Evolutionary conservation across 2,797 vertebrate species (phyloP).

Genomic region (Spizella passerina): DNA sequence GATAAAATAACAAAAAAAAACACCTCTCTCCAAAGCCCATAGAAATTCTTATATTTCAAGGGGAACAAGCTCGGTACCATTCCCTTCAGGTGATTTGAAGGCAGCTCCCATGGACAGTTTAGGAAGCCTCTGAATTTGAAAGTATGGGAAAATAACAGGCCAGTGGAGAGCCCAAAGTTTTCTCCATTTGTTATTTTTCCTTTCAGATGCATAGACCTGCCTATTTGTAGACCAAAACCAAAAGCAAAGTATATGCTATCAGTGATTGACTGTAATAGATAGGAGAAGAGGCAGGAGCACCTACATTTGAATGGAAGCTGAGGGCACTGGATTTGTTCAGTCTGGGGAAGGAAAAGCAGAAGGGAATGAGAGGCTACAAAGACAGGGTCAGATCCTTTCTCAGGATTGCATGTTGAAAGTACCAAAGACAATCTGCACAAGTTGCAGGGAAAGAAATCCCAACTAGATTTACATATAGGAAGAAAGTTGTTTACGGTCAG

Average conservation of each 20-base stretch:
- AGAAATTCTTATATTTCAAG: background rate
- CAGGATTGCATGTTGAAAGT: background rate
- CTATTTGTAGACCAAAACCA: background rate
- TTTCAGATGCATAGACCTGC: background rate
- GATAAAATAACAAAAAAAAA: background rate
- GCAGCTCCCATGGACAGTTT: background rate
- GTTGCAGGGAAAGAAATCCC: background rate
- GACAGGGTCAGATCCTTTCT: background rate
- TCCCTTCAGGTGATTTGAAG: background rate
- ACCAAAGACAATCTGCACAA: background rate
- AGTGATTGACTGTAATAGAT: background rate
- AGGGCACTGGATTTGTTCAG: background rate
- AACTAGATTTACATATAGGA: background rate
- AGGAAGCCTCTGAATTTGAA: background rate
- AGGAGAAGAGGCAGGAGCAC: background rate
- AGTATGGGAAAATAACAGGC: background rate
- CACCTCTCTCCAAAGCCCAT: background rate
- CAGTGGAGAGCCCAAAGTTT: background rate
- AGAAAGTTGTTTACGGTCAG: background rate
- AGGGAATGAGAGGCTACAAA: background rate
- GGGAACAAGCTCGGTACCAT: background rate
- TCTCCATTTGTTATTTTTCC: background rate
- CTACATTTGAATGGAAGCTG: background rate
- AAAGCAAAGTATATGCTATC: background rate
- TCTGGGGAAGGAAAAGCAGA: background rate